These are phyloP conservation scores for Gobio occitaniae DNA, from an alignment of 2,797 vertebrate genomes.

Conservation along the genomic window DNA sequence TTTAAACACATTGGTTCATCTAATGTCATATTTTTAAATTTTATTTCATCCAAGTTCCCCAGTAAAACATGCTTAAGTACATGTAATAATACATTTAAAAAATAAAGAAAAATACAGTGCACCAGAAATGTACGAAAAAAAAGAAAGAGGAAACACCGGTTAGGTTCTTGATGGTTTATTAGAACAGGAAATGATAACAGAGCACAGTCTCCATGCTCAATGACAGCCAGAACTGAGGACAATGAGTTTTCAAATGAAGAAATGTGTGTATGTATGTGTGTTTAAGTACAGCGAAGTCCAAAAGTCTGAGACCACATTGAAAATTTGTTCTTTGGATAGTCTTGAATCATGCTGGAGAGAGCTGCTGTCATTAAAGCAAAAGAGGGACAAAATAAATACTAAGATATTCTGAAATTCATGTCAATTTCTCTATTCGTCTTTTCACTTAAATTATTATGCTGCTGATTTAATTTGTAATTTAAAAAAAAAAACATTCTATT, in stretches of 20 bases:
- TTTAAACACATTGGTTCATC: too few relatives aligned
- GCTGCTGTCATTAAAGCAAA: not conserved
- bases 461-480: not conserved
- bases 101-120: not conserved
- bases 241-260: slow-evolving; percentile 72
- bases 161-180: slow-evolving; percentile 81
- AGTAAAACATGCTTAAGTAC: not conserved
- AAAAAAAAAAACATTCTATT: not conserved
- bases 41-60: not conserved
- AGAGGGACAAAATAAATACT: not conserved
- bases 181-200: slow-evolving; percentile 82
- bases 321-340: not conserved
- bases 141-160: slow-evolving; percentile 36
- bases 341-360: not conserved
- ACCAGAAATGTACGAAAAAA: not conserved
- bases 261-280: slow-evolving; percentile 16
- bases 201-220: slow-evolving; percentile 81
- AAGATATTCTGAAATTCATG: not conserved
- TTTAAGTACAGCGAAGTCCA: slow-evolving; percentile 4
- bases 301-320: not conserved
- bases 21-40: too few relatives aligned
- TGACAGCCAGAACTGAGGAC: slow-evolving; percentile 77
- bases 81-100: not conserved
- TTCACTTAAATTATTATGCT: not conserved
- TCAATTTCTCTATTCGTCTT: not conserved